Conservation (phyloP, 2,888 invertebrate species). For the Loripinus fragilis region DNA sequence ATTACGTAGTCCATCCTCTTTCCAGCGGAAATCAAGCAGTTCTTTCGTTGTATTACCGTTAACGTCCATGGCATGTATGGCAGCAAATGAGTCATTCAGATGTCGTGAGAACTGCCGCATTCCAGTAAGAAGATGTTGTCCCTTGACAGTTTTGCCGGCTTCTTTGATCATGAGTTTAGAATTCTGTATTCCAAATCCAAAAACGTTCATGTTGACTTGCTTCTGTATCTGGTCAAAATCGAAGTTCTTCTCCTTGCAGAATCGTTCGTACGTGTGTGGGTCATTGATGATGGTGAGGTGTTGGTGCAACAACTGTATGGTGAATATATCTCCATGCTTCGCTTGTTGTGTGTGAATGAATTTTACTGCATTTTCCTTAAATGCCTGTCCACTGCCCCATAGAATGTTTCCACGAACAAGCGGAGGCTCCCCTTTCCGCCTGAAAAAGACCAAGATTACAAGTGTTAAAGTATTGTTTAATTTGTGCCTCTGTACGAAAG, state of each 20-base stretch:
- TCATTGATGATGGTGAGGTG: conserved; percentile 81
- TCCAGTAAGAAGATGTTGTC: conserved; percentile 73
- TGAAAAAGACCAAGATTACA: too few species aligned
- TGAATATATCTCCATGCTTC: conserved; percentile 81
- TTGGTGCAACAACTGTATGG: conserved; percentile 81
- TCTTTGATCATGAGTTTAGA: conserved; percentile 82
- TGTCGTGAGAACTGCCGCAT: conserved; percentile 76
- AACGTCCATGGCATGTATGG: conserved; percentile 39
- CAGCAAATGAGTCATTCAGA: conserved; percentile 70
- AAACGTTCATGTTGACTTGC: conserved; percentile 83
- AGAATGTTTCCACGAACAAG: conserved; percentile 78
- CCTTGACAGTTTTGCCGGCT: conserved; percentile 80
- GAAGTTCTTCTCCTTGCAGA: conserved; percentile 80
- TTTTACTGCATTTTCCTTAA: conserved; percentile 79
- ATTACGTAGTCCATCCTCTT: conserved; percentile 74
- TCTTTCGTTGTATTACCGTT: not conserved
- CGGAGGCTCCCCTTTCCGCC: conserved; percentile 79
- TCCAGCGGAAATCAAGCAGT: conserved; percentile 54
- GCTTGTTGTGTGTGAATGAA: conserved; percentile 78
- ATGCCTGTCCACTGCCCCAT: conserved; percentile 81
- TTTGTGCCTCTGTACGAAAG: too few species aligned
- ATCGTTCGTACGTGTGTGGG: conserved; percentile 80
- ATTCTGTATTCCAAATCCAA: conserved; percentile 80
- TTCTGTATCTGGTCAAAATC: conserved; percentile 83
- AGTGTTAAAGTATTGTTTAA: too few species aligned